Evolutionary conservation across 2,888 invertebrate genomes (phyloP).

Genomic region (Mesoligia furuncula): DNA sequence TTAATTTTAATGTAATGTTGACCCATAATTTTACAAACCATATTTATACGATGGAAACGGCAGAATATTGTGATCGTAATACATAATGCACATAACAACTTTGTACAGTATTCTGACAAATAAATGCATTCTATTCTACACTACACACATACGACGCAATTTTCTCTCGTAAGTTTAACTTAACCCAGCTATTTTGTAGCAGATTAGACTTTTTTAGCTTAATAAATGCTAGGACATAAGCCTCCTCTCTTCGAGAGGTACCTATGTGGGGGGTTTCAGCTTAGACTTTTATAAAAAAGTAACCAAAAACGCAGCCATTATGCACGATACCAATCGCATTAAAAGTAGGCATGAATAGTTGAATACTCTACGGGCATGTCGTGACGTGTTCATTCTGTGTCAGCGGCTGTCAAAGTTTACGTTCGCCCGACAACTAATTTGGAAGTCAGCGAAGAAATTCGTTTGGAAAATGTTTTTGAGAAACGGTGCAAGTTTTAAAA

Average conservation of each 20-base stretch:
- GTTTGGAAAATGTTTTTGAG: conserved; percentile 54
- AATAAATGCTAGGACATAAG: not conserved
- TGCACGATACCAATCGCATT: conserved; percentile 40
- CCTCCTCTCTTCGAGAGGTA: not conserved
- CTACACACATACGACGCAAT: too few relatives aligned
- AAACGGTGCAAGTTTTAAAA: conserved; percentile 46
- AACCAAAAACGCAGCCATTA: not conserved
- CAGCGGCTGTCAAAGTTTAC: conserved; percentile 60
- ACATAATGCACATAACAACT: too few relatives aligned
- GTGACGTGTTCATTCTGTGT: conserved; percentile 55
- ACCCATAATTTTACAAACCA: too few relatives aligned
- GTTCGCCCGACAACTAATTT: conserved; percentile 52
- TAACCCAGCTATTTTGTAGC: not conserved
- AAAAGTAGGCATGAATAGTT: conserved; percentile 38
- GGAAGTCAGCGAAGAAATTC: conserved; percentile 57
- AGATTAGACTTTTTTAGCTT: too few relatives aligned
- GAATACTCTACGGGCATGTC: conserved; percentile 38
- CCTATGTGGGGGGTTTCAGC: too few relatives aligned
- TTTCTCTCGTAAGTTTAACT: not conserved
- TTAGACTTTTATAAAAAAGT: not conserved
- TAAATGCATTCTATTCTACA: too few relatives aligned
- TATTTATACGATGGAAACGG: too few relatives aligned
- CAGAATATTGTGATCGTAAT: too few relatives aligned
- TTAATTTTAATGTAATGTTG: too few relatives aligned
- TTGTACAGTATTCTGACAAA: too few relatives aligned